Evolutionary conservation across 2,113 vertebrate genomes (phyloP), one percentile per base, ranked within the genome.

Genomic region (Pseudopipra pipra): DNA sequence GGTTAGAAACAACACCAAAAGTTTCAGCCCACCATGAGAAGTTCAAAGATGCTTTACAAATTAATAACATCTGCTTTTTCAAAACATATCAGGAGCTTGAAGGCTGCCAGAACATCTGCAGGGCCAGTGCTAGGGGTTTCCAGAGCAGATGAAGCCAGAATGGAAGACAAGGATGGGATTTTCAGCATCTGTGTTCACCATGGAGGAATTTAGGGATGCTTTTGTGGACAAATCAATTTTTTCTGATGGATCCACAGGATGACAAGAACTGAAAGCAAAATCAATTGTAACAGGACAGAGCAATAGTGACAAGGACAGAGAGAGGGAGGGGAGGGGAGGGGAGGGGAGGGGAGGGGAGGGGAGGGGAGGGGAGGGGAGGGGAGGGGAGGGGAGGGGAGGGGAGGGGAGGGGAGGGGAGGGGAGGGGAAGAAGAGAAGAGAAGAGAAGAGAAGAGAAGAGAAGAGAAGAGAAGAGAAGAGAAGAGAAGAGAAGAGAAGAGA

Each of bases 51-150:
- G 39, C 13, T 82, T 75, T 76, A 76, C 12, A 72, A 47, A 68
- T 90, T 31, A 79, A 16, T 23, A 82, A 59, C 52, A 43, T 51
- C n/a, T 89, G 39, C 33, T 87, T 95, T 90, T 76, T 35, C 33
- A 82, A 95, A 88, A 47, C 16, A 39, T 24, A 46, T 21, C 81
- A 87, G 74, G 54, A 67, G 35, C 23, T 78, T 16, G 19, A 85
- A 79, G 82, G 62, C 41, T 72, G 49, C 55, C 79, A 85, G 70
- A 85, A 58, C 1, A 4, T 85, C 70, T 74, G 65, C 46, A 74
- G 56, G 65, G 51, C 13, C 66, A 35, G 9, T 35, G 49, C 33
- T 47, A 10, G 62, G 39, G 35, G 19, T 76, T 79, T 27, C 6
- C 54, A 90, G 47, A 52, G n/a, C 14, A 74, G 72, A 70, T 12